phyloP scores from a whole-genome alignment of 2,113 vertebrate species.

The Daphoenositta chrysoptera region DNA sequence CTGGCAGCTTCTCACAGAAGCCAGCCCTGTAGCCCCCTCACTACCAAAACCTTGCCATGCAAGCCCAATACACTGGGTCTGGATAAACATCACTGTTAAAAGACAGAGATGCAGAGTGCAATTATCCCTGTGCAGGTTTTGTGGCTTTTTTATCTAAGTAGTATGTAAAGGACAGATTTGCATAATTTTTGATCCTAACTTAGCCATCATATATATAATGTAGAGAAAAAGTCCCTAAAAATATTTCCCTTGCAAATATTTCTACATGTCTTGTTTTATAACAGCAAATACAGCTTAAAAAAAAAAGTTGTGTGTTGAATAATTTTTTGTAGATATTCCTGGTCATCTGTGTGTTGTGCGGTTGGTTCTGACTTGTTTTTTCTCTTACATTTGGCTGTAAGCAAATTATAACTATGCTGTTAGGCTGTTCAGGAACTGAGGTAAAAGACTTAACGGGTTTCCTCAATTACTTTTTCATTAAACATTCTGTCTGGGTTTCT shows the following conservation, averaged over 20 bases:
- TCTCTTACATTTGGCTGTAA: neutral
- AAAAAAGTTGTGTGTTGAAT: neutral
- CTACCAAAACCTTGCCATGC: neutral
- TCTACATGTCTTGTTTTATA: neutral
- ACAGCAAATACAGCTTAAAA: neutral
- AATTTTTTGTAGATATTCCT: neutral
- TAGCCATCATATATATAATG: neutral
- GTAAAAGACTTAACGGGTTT: neutral
- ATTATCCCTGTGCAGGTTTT: neutral
- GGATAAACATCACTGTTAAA: neutral
- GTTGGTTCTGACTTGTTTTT: neutral
- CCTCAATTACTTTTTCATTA: neutral
- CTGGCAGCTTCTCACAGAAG: neutral
- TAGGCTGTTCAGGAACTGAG: neutral
- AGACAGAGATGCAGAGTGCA: neutral
- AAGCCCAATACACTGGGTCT: neutral
- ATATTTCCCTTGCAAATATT: neutral
- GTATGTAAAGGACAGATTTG: neutral
- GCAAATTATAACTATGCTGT: neutral
- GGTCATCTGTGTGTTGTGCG: neutral
- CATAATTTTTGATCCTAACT: neutral
- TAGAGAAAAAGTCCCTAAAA: neutral
- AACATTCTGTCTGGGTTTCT: neutral
- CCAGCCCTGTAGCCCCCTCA: neutral
- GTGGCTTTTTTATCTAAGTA: neutral